Evolutionary conservation across 2,797 vertebrate species (phyloP).

Genomic region (Ataeniobius toweri): DNA sequence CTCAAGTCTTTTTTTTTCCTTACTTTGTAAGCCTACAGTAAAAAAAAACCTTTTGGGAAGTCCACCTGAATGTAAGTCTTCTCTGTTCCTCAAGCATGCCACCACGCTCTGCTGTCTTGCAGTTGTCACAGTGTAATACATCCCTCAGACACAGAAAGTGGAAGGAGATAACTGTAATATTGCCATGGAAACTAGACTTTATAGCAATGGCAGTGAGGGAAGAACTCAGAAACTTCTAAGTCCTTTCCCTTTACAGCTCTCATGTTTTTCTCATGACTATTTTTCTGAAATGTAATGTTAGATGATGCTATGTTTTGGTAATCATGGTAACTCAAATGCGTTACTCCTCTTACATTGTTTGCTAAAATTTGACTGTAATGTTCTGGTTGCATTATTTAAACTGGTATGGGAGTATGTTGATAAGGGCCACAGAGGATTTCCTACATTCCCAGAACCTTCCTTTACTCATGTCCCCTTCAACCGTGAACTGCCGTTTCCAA

Average conservation of each 20-base stretch:
- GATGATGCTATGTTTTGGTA: slow-evolving; percentile 55
- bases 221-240: slow-evolving; percentile 49
- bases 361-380: slow-evolving; percentile 49
- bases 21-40: slow-evolving; percentile 24
- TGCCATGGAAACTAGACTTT: slow-evolving; percentile 68
- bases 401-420: slow-evolving; percentile 26
- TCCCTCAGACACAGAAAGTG: slow-evolving; percentile 61
- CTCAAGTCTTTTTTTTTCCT: slow-evolving; percentile 9
- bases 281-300: slow-evolving; percentile 58
- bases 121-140: slow-evolving; percentile 64
- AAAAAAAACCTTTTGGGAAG: slow-evolving; percentile 9
- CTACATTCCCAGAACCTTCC: slow-evolving; percentile 31
- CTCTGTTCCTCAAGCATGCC: slow-evolving; percentile 47
- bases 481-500: slow-evolving; percentile 21
- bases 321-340: slow-evolving; percentile 57
- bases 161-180: slow-evolving; percentile 46
- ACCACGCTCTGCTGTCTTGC: slow-evolving; percentile 55
- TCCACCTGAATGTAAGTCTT: slow-evolving; percentile 3
- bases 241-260: slow-evolving; percentile 56
- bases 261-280: slow-evolving; percentile 48
- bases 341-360: slow-evolving; percentile 45
- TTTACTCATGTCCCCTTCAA: slow-evolving; percentile 4
- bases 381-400: slow-evolving; percentile 47
- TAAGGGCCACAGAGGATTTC: slow-evolving; percentile 17
- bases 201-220: slow-evolving; percentile 23